Base-by-base conservation (phyloP, 2,797 vertebrate species). In the Gallinago solitaria region DNA sequence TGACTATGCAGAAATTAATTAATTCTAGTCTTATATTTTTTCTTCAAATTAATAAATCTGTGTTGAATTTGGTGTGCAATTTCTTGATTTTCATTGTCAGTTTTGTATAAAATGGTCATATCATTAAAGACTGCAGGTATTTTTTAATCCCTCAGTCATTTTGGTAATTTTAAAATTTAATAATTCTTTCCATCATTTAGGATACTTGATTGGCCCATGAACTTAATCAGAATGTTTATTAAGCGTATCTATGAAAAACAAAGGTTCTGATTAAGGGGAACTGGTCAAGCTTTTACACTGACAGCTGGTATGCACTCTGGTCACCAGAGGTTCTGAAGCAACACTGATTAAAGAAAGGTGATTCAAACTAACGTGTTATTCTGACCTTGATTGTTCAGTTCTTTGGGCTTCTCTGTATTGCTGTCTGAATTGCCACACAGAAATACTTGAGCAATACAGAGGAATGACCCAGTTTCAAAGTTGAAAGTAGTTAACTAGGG, bases 151-250 rank as follows among this genome's bases (percentile, higher is more conserved):
- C 67, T 37, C 30, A 1, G 1, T 47, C 48, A 61, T 75, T 75
- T 45, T 27, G 30, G 23, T 69, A 84, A 63, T 96, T 87, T 88
- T 73, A 76, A 90, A 91, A 84, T 95, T 84, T 93, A 94, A 95
- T 95, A 83, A 87, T 61, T 93, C 91, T 87, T 95, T 70, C 39
- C 60, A 91, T 95, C 85, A 87, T 89, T 96, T 92, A 82, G 56
- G 70, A 77, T 9, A 83, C 78, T 74, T 89, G 83, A 43, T 35
- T 85, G 90, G 80, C 19, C 91, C 56, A 54, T 87, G 80, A 90
- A 91, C 94, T 93, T 93, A 89, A 94, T 95, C 4, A 0, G 37
- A 12, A 9, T 68, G 60, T 94, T 93, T 96, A 95, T 96, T 96
- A 93, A 24, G 91, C 33, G 2, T 84, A 85, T 63, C 89, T 74